phyloP scores from a whole-genome alignment of 2,797 vertebrate genomes.

The Anguilla marmorata region DNA sequence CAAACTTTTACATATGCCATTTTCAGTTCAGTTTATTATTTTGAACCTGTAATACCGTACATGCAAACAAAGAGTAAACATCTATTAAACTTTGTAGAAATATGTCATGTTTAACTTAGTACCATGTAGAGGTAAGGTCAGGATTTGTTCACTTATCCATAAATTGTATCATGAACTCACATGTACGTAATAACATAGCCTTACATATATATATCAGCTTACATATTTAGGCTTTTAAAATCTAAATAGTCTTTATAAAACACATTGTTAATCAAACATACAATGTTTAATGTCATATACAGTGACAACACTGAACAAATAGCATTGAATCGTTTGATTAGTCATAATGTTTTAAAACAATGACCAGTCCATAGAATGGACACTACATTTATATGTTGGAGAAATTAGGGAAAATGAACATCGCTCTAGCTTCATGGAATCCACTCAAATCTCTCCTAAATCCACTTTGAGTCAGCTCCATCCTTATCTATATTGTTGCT shows the following conservation, averaged over 20 bases:
- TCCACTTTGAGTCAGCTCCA: neutral
- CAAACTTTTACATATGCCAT: no score
- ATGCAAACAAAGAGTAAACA: no score
- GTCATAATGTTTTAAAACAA: conserved; percentile 53
- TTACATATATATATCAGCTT: no score
- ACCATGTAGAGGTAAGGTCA: no score
- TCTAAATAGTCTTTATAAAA: neutral
- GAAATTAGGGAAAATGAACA: conserved; percentile 67
- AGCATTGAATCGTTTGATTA: neutral
- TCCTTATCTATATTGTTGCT: conserved; percentile 29
- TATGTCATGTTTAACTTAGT: no score
- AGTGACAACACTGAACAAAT: neutral
- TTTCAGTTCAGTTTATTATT: no score
- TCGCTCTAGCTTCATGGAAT: conserved; percentile 89
- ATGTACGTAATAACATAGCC: no score
- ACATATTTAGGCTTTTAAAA: no score
- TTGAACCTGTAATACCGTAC: no score
- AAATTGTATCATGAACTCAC: no score
- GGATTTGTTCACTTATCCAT: no score
- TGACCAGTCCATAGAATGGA: conserved; percentile 74
- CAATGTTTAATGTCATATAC: neutral
- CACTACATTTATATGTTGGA: conserved; percentile 34
- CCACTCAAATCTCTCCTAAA: conserved; percentile 57
- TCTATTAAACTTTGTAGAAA: no score
- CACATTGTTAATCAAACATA: neutral